Evolutionary conservation across 2,797 vertebrate species (phyloP), one percentile per base, ranked within the genome.

Genomic region (Stomatorhinus walkeri): DNA sequence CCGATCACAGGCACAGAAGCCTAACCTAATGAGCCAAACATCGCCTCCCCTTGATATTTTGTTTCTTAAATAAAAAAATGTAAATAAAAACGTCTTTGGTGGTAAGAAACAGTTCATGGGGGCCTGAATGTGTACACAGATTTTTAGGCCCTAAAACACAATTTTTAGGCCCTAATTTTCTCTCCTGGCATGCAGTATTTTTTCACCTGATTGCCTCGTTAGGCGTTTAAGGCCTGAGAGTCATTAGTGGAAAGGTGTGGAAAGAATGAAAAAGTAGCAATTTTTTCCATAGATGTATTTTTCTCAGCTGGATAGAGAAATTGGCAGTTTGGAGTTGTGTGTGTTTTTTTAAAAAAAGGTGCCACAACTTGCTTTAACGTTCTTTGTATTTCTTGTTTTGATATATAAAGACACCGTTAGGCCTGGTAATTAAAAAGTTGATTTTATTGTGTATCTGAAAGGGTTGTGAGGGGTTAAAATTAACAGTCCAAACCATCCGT

Each of bases 271-370:
- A 88, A 88, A 36, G 54, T 19, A 88, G 54, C 49, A 49, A 36
- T 24, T 56, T 81, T n/a, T 52, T 83, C 36, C 52, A 40, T 52
- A 76, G 87, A 87, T 72, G 68, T 81, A 54, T 59, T 88, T 84
- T 90, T 89, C 88, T 88, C 89, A 51, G 52, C 51, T 76, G 84
- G 51, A 43, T 79, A 59, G 14, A 56, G 7, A 28, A 49, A 12
- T 36, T 52, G 22, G 28, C 28, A 54, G n/a, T 56, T 54, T 56
- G n/a, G 19, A 56, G 16, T 32, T 52, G 52, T 84, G 4, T n/a
- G 28, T 32, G 28, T 32, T 43, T 46, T 85, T 51, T 2, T 0
- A 12, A 51, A 51, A 22, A 14, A 49, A 51, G 12, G 49, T 85
- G 24, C 46, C 46, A 12, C 24, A 86, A 16, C 22, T 85, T 85